Evolutionary conservation across 1,140 invertebrate species (phyloP).

Genomic region (Mercenaria mercenaria): DNA sequence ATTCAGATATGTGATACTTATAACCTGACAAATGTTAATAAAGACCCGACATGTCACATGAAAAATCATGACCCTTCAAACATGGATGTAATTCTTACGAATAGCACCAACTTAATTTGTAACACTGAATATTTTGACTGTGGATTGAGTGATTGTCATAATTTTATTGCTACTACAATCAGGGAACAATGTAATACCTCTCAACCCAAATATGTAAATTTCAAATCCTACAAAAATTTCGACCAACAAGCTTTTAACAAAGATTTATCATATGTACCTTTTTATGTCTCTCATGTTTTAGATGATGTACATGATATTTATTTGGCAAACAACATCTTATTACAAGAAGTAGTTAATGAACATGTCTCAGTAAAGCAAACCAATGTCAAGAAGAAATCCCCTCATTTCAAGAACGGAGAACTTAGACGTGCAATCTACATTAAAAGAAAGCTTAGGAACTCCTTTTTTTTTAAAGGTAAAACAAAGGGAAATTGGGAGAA

Average conservation of each 20-base stretch:
- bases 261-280: not conserved
- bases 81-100: conserved; percentile 55
- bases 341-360: not conserved
- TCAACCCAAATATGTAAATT: not conserved
- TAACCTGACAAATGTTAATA: conserved; percentile 29
- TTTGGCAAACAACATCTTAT: not conserved
- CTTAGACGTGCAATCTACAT: not conserved
- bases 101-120: not conserved
- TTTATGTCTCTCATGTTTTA: not conserved
- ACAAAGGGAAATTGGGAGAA: not conserved
- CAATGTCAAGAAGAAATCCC: not conserved
- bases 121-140: too few relatives aligned
- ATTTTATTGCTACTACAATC: not conserved
- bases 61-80: conserved; percentile 21
- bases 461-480: not conserved
- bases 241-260: too few relatives aligned
- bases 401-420: not conserved
- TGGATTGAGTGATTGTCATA: conserved; percentile 48
- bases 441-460: too few relatives aligned
- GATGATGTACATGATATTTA: not conserved
- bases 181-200: not conserved
- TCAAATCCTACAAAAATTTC: too few relatives aligned
- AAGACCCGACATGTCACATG: conserved; percentile 38
- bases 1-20: too few relatives aligned
- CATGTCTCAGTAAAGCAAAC: not conserved